Evolutionary conservation across 2,797 vertebrate species (phyloP), one percentile per base, ranked within the genome.

Genomic region (Leptatherina wallacei): DNA sequence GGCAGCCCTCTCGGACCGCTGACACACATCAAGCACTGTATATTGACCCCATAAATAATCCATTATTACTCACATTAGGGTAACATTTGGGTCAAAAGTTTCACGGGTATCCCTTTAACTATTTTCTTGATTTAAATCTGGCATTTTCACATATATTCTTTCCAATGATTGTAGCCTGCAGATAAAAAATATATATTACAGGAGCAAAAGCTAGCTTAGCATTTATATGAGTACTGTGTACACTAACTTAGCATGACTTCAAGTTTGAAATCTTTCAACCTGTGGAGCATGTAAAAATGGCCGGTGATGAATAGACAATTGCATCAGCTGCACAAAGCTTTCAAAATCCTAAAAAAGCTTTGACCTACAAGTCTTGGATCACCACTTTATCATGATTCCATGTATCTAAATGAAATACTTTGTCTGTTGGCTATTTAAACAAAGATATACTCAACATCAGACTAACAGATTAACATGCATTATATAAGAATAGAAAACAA

Each of bases 151-250:
- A 72, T 65, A 88, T 75, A 81, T 82, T 78, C 66, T 80, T 80
- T 56, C 58, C 29, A 72, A 64, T 67, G 77, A 80, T 69, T 86
- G 56, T 75, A 83, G 69, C 67, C 69, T 69, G 36, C 67, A 80
- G 59, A 85, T 74, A 83, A 57, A 54, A 73, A 60, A 69, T 64
- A 70, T 75, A 10, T 40, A 80, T 80, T 85, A 78, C 55, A 71
- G 69, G 52, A 82, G 72, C 64, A 81, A 80, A 85, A 81, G 75
- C 77, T 57, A 66, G 77, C 61, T 3, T 63, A 79, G 74, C 70
- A 79, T 68, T 71, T 38, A 56, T 65, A 9, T 33, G 58, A 79
- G 71, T 60, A 76, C 71, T 61, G 61, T 56, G 47, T 69, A 65
- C 73, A 83, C 51, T 16, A 49, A 72, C 80, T 69, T 55, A 61